Evolutionary conservation across 2,797 vertebrate species (phyloP).

Genomic region (Notamacropus eugenii): DNA sequence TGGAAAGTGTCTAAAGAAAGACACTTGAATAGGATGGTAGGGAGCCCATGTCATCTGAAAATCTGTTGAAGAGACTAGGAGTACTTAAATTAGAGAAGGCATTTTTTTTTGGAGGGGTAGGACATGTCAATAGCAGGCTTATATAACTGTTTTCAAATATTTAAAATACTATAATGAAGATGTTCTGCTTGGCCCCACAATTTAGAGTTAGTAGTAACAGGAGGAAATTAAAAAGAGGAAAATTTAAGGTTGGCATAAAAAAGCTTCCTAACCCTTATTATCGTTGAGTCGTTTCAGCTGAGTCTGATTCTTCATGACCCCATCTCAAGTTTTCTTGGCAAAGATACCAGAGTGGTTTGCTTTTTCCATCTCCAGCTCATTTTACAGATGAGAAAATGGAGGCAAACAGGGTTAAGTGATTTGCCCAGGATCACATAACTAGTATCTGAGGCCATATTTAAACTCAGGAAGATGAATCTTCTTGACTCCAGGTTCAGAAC

Average conservation of each 20-base stretch:
- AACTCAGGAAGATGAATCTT: too few species aligned
- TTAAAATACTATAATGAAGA: background rate
- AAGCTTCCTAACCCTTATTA: background rate
- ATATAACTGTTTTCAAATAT: background rate
- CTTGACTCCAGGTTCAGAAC: too few species aligned
- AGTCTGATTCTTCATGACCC: too few species aligned
- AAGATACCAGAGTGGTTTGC: too few species aligned
- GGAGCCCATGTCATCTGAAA: background rate
- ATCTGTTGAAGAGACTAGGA: background rate
- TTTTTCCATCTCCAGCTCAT: too few species aligned
- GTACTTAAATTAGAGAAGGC: background rate
- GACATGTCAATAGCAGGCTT: background rate
- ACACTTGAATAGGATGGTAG: background rate
- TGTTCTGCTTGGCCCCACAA: background rate
- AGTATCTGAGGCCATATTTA: too few species aligned
- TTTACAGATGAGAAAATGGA: too few species aligned
- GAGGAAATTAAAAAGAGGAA: background rate
- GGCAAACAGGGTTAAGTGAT: too few species aligned
- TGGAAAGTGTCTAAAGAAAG: background rate
- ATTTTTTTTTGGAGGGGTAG: background rate
- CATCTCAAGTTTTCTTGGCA: too few species aligned
- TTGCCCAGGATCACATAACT: too few species aligned
- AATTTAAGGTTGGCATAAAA: background rate
- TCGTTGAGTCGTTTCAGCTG: background rate
- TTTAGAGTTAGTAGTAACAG: background rate